A percentile compares a stretch with the other conserved stretches of the same genome.
Conservation (phyloP, 2,113 vertebrate genomes). For the Otus sunia region DNA sequence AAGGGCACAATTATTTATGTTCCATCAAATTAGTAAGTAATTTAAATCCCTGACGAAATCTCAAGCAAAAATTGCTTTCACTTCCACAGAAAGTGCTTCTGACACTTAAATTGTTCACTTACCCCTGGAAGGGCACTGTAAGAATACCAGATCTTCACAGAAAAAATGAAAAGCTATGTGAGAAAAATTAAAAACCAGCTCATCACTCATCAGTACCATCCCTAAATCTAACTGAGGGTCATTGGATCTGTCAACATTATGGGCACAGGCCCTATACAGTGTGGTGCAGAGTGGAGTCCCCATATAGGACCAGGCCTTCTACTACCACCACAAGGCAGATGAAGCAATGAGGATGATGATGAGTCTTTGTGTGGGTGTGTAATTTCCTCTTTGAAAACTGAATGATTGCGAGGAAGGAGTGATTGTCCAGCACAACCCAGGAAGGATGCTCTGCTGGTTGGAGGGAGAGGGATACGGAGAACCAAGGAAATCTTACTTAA, state of each 20-base stretch:
- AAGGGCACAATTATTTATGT: constrained; percentile 73
- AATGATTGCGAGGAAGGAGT: neutral
- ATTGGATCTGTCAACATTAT: neutral
- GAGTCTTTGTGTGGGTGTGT: neutral
- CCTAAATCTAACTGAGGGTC: neutral
- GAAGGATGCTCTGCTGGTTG: neutral
- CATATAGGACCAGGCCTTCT: neutral
- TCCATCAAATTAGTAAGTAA: constrained; percentile 70
- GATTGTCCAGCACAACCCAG: neutral
- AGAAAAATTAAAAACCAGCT: neutral
- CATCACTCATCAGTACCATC: neutral
- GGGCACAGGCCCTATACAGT: neutral
- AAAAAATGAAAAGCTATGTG: neutral
- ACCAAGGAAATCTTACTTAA: neutral
- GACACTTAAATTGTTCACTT: constrained; percentile 1
- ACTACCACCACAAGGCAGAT: neutral
- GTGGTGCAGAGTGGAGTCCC: neutral
- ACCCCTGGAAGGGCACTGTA: constrained; percentile 3
- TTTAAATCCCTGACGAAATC: constrained; percentile 57
- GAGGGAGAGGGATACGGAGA: neutral
- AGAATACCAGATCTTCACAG: neutral
- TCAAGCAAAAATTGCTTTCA: constrained; percentile 46
- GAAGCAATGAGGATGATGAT: neutral
- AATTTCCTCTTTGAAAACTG: neutral
- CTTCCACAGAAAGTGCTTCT: constrained; percentile 11